Percentiles rank a stretch among this genome's conserved stretches.
These are phyloP conservation scores for Chiridota heheva DNA, from an alignment of 35 echinoderm and acorn worm species.

Conservation along the genomic window DNA sequence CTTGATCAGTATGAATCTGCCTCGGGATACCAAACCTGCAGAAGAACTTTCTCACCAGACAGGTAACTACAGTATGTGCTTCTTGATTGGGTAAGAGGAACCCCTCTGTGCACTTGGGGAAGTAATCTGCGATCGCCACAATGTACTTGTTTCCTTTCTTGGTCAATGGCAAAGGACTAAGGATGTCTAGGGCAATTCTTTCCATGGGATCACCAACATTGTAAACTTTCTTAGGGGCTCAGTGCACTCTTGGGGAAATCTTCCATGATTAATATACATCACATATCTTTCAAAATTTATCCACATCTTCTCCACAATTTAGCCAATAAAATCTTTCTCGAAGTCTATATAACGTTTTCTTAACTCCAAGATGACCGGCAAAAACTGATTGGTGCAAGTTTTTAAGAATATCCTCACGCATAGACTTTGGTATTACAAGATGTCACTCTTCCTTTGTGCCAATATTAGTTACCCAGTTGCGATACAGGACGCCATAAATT, in stretches of 20 bases:
- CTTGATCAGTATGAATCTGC: slow-evolving; percentile 56
- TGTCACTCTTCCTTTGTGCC: slow-evolving; percentile 13
- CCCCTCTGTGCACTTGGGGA: slow-evolving; percentile 59
- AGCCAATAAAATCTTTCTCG: too few species aligned
- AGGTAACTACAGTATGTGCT: slow-evolving; percentile 22
- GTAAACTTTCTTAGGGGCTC: slow-evolving; percentile 18
- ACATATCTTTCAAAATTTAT: neutral
- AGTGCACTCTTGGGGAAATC: neutral
- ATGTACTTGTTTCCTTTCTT: slow-evolving; percentile 54
- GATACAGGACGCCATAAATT: neutral
- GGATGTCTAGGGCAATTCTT: slow-evolving; percentile 56
- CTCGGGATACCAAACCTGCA: slow-evolving; percentile 46
- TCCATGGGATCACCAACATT: slow-evolving; percentile 9
- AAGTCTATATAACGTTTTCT: slow-evolving; percentile 12
- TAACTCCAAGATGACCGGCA: slow-evolving; percentile 26
- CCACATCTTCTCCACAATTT: neutral
- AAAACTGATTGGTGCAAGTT: neutral
- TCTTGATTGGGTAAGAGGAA: slow-evolving; percentile 55
- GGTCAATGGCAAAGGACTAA: neutral
- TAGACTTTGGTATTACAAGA: slow-evolving; percentile 11
- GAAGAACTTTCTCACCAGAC: slow-evolving; percentile 58
- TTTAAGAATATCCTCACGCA: neutral
- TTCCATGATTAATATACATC: neutral
- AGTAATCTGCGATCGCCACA: slow-evolving; percentile 67
- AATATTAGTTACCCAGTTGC: slow-evolving; percentile 16